Conservation (phyloP, 92 coral and sea anemone species). For the Zoanthus sansibaricus region DNA sequence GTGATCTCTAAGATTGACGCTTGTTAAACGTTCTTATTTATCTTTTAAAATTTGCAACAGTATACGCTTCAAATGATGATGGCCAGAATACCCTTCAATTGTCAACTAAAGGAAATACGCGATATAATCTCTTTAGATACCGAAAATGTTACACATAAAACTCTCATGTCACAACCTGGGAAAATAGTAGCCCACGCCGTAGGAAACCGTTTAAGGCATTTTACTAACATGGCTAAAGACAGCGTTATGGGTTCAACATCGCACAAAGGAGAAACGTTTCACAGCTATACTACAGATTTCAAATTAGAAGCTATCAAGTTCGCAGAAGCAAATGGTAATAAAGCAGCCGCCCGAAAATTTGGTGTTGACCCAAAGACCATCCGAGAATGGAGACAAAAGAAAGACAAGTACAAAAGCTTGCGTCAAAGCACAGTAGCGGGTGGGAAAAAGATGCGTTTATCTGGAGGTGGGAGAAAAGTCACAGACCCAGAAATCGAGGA, state of each 20-base stretch:
- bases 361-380: slow-evolving; percentile 6
- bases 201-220: no score
- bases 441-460: slow-evolving; percentile 15
- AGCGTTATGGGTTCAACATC: not conserved
- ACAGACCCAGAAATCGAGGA: slow-evolving; percentile 42
- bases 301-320: not conserved
- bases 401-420: slow-evolving; percentile 33
- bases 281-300: slow-evolving; percentile 13
- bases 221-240: no score
- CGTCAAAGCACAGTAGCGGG: slow-evolving; percentile 34
- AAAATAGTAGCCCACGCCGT: no score
- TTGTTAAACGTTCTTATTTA: not conserved
- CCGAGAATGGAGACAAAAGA: slow-evolving; percentile 56
- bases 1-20: slow-evolving; percentile 14
- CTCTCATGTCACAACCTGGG: not conserved
- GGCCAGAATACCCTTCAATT: not conserved
- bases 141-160: not conserved
- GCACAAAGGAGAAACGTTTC: slow-evolving; percentile 4
- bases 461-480: slow-evolving; percentile 56
- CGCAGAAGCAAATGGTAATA: slow-evolving; percentile 16
- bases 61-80: not conserved
- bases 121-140: not conserved
- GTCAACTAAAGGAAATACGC: not conserved
- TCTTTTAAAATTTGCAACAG: not conserved
- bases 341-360: not conserved